phyloP scores from a whole-genome alignment of 1,140 invertebrate species.

The Nilaparvata lugens region DNA sequence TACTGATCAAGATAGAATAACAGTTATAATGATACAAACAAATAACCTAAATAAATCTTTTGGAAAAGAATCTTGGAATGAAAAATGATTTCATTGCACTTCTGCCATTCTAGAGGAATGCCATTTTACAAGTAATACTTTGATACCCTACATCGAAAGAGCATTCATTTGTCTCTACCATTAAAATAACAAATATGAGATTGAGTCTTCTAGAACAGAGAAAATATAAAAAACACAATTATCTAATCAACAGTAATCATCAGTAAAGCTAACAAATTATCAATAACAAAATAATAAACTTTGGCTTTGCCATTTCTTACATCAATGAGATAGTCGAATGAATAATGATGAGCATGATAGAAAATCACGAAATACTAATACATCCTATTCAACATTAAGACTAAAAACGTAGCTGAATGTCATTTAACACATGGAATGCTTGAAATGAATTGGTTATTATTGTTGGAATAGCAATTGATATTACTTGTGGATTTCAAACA shows the following conservation, averaged over 20 bases:
- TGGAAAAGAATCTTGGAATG: constrained; percentile 3
- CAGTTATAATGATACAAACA: constrained; percentile 26
- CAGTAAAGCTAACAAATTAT: constrained; percentile 7
- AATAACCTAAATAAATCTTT: constrained; percentile 22
- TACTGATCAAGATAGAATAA: constrained; percentile 13
- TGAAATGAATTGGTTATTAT: too few relatives aligned
- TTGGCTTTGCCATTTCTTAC: constrained; percentile 15
- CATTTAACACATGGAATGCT: too few relatives aligned
- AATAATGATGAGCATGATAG: constrained; percentile 7
- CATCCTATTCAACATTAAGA: not conserved
- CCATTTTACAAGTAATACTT: constrained; percentile 1
- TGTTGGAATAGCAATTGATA: too few relatives aligned
- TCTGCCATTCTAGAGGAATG: not conserved
- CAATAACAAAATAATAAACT: constrained; percentile 13
- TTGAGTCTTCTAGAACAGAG: constrained; percentile 4
- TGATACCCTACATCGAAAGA: constrained; percentile 12
- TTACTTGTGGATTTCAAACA: too few relatives aligned
- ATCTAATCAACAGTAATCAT: constrained; percentile 10
- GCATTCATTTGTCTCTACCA: not conserved
- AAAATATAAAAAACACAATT: constrained; percentile 6
- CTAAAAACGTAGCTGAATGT: not conserved
- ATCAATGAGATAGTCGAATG: not conserved
- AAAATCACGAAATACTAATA: constrained; percentile 2
- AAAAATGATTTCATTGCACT: constrained; percentile 14
- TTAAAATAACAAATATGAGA: not conserved